Evolutionary conservation across 1,140 invertebrate genomes (phyloP).

Genomic region (Eubasilissa regina): DNA sequence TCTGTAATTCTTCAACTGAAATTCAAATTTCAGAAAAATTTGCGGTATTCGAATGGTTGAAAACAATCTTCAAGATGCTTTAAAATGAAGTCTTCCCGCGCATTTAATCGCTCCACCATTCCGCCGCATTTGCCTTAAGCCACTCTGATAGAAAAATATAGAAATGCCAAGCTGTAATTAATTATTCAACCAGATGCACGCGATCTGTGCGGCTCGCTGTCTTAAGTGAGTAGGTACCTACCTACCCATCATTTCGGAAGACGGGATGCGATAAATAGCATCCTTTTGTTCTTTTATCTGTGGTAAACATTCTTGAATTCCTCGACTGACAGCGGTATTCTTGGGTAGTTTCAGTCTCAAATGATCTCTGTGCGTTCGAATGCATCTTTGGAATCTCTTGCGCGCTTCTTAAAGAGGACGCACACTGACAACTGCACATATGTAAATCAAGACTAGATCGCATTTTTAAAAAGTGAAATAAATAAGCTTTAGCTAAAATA

Average conservation of each 20-base stretch:
- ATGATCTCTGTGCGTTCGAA: constrained; percentile 18
- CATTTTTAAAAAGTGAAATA: not conserved
- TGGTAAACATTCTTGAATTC: constrained; percentile 7
- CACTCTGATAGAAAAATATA: constrained; percentile 5
- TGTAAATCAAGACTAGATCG: too few species aligned
- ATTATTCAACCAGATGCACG: constrained; percentile 27
- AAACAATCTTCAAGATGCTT: too few species aligned
- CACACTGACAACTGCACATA: too few species aligned
- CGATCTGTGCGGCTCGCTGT: constrained; percentile 4
- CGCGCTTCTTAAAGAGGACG: not conserved
- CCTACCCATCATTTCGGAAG: constrained; percentile 3
- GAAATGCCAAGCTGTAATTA: constrained; percentile 21
- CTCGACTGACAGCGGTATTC: not conserved
- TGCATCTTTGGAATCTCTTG: constrained; percentile 21
- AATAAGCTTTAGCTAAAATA: too few species aligned
- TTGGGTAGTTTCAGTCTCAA: not conserved
- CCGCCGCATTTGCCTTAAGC: too few species aligned
- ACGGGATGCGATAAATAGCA: constrained; percentile 27
- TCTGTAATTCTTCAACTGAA: too few species aligned
- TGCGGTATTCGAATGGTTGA: too few species aligned
- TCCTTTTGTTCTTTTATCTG: constrained; percentile 32
- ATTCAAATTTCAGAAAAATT: too few species aligned
- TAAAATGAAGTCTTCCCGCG: too few species aligned
- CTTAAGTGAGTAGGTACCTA: constrained; percentile 1
- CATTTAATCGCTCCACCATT: not conserved